phyloP scores from a whole-genome alignment of 2,888 invertebrate species.

The Ophioninae sp. region DNA sequence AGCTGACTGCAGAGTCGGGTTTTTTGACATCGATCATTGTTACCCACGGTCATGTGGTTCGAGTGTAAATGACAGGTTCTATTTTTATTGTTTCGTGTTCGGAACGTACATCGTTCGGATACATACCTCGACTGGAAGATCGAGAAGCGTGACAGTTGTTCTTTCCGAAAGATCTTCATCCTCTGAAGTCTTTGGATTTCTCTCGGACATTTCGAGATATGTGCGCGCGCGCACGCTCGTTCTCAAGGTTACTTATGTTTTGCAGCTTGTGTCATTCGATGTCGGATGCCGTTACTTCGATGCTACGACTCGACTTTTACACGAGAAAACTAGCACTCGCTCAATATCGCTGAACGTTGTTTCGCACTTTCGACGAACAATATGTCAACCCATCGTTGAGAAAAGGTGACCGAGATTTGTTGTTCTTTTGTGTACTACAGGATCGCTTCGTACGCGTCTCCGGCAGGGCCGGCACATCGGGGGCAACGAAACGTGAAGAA shows the following conservation, averaged over 20 bases:
- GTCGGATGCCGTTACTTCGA: background rate
- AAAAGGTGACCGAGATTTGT: constrained; percentile 50
- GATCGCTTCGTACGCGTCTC: constrained; percentile 20
- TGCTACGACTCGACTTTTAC: background rate
- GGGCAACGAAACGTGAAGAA: constrained; percentile 14
- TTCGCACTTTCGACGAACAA: constrained; percentile 8
- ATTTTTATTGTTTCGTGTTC: background rate
- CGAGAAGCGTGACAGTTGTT: constrained; percentile 67
- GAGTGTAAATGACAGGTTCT: background rate
- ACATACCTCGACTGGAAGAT: constrained; percentile 77
- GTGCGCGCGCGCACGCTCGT: constrained; percentile 16
- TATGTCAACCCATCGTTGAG: constrained; percentile 50
- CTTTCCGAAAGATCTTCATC: constrained; percentile 44
- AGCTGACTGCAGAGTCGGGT: constrained; percentile 45
- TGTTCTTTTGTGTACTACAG: constrained; percentile 25
- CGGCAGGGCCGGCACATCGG: constrained; percentile 35
- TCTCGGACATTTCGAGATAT: constrained; percentile 44
- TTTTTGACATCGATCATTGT: constrained; percentile 27
- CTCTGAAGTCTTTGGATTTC: constrained; percentile 32
- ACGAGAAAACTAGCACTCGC: background rate
- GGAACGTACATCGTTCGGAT: constrained; percentile 3
- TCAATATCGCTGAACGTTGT: background rate
- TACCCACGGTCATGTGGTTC: background rate
- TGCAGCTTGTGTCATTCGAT: constrained; percentile 48
- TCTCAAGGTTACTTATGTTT: constrained; percentile 50